Conservation (phyloP, 2,113 vertebrate species). For the Tragelaphus strepsiceros region DNA sequence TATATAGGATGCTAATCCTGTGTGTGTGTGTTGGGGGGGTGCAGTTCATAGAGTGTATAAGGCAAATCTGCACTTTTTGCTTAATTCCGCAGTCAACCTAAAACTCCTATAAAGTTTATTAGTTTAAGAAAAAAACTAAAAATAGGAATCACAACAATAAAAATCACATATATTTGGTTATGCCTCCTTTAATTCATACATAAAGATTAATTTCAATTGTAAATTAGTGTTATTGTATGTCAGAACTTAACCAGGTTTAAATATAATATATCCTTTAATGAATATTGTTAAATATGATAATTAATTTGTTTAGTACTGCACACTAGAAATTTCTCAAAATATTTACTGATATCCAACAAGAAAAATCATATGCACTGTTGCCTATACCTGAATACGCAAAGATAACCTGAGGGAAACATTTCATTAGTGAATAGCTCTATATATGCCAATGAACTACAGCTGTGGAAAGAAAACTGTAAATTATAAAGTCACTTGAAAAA, state of each 20-base stretch:
- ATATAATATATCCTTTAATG: background rate
- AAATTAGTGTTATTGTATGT: background rate
- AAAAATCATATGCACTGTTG: background rate
- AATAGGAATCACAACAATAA: background rate
- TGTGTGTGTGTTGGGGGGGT: background rate
- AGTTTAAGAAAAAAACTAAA: background rate
- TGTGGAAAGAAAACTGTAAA: background rate
- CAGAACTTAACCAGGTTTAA: background rate
- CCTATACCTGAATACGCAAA: background rate
- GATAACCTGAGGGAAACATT: background rate
- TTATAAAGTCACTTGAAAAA: slow-evolving; percentile 1
- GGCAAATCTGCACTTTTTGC: background rate
- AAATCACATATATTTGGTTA: background rate
- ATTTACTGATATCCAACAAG: background rate
- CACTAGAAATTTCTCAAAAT: background rate
- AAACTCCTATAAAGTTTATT: background rate
- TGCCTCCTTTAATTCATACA: background rate
- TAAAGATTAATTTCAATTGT: background rate
- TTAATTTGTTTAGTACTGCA: background rate
- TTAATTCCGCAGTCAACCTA: background rate
- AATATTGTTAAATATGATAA: slow-evolving; percentile 2
- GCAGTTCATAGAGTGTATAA: fast-evolving
- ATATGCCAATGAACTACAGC: background rate
- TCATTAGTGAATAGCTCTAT: background rate
- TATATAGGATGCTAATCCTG: fast-evolving